Evolutionary conservation across 2,888 invertebrate genomes (phyloP).

Genomic region (Latheticus oryzae): DNA sequence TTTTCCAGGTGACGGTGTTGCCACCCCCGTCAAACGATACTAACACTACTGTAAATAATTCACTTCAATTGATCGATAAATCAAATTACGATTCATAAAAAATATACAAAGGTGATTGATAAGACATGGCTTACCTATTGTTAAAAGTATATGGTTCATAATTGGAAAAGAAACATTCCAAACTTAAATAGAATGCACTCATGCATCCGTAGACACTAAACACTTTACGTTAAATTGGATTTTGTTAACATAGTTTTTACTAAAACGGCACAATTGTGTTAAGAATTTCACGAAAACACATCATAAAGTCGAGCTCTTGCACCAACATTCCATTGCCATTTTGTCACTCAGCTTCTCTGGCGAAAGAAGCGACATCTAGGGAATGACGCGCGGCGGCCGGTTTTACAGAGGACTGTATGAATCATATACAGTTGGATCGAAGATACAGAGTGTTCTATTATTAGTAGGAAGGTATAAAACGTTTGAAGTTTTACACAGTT

Average conservation of each 20-base stretch:
- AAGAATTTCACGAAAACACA: conserved; percentile 61
- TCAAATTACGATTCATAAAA: conserved; percentile 59
- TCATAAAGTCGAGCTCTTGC: conserved; percentile 61
- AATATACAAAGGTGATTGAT: conserved; percentile 64
- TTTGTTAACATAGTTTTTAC: conserved; percentile 56
- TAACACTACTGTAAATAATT: conserved; percentile 19
- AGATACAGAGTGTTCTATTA: no score
- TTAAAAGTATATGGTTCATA: conserved; percentile 64
- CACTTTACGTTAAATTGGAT: conserved; percentile 54
- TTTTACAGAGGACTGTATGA: not conserved
- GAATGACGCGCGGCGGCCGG: conserved; percentile 41
- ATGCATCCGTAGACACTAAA: conserved; percentile 51
- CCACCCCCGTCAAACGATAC: not conserved
- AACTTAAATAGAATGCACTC: conserved; percentile 54
- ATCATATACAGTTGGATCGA: no score
- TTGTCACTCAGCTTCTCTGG: conserved; percentile 63
- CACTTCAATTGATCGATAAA: conserved; percentile 52
- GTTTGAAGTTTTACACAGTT: no score
- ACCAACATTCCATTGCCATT: conserved; percentile 67
- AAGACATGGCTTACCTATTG: conserved; percentile 67
- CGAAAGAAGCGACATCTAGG: conserved; percentile 50
- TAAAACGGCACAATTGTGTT: conserved; percentile 53
- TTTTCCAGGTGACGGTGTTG: no score
- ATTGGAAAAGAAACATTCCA: conserved; percentile 60
- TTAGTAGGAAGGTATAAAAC: no score